Evolutionary conservation across 1,140 invertebrate species (phyloP).

Genomic region (Diachasmimorpha longicaudata): DNA sequence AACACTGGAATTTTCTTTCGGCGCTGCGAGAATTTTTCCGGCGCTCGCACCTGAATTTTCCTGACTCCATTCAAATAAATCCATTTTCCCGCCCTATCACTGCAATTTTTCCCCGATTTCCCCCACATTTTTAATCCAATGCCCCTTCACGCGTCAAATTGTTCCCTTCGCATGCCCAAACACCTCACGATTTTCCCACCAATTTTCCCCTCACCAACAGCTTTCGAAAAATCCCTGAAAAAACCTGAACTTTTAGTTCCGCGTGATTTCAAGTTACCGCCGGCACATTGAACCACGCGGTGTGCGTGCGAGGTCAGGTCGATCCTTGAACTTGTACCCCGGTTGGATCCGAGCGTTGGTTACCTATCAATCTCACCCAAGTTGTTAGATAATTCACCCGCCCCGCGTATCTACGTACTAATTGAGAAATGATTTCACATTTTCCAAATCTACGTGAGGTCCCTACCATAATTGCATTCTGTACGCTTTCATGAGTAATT

Average conservation of each 20-base stretch:
- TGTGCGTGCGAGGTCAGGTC: not conserved
- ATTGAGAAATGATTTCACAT: conserved; percentile 49
- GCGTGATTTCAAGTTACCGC: not conserved
- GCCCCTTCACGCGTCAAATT: no score
- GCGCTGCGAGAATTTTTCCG: no score
- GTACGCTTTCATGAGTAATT: conserved; percentile 23
- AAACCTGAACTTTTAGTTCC: not conserved
- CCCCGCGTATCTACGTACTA: conserved; percentile 23
- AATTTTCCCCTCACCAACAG: no score
- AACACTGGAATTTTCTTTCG: no score
- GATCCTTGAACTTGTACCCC: not conserved
- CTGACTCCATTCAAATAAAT: no score
- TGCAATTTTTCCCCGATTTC: no score
- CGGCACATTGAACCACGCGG: not conserved
- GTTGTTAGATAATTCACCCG: not conserved
- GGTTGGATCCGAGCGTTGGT: not conserved
- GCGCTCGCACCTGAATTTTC: no score
- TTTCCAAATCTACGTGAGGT: conserved; percentile 5
- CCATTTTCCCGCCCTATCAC: no score
- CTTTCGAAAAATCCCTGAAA: not conserved
- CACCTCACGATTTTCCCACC: no score
- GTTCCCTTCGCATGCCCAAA: no score
- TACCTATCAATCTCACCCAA: not conserved
- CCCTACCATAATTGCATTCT: conserved; percentile 6
- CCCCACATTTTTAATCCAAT: no score